These are phyloP conservation scores for Euplexia lucipara DNA, from an alignment of 2,888 invertebrate genomes.

Conservation along the genomic window DNA sequence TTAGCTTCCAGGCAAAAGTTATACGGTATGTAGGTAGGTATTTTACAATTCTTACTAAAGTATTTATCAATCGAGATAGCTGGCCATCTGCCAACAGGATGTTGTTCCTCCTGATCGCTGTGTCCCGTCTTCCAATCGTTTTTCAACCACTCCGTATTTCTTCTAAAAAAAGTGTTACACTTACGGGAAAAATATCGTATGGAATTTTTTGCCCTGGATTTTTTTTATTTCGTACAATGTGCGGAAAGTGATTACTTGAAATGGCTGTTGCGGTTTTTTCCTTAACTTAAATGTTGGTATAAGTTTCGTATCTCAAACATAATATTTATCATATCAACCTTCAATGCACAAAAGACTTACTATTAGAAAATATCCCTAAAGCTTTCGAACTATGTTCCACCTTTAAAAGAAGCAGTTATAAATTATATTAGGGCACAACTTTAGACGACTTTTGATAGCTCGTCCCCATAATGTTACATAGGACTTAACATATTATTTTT, in stretches of 20 bases:
- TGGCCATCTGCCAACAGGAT: constrained; percentile 83
- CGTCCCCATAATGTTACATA: too few relatives aligned
- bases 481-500: too few relatives aligned
- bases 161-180: constrained; percentile 56
- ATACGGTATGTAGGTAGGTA: constrained; percentile 11
- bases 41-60: constrained; percentile 50
- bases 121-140: constrained; percentile 73
- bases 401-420: too few relatives aligned
- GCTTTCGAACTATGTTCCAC: too few relatives aligned
- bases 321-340: too few relatives aligned
- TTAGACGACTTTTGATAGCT: too few relatives aligned
- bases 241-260: constrained; percentile 38
- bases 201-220: constrained; percentile 19
- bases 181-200: constrained; percentile 47
- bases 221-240: constrained; percentile 21
- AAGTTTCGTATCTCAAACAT: background rate
- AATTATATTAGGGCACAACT: too few relatives aligned
- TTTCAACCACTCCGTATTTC: constrained; percentile 71
- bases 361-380: too few relatives aligned
- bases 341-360: too few relatives aligned
- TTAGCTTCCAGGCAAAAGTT: constrained; percentile 25
- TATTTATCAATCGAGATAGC: constrained; percentile 66
- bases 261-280: constrained; percentile 20
- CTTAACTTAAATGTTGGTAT: background rate
- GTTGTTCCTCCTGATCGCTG: constrained; percentile 78